Conservation (phyloP, 2,888 invertebrate species). For the Boloria selene region DNA sequence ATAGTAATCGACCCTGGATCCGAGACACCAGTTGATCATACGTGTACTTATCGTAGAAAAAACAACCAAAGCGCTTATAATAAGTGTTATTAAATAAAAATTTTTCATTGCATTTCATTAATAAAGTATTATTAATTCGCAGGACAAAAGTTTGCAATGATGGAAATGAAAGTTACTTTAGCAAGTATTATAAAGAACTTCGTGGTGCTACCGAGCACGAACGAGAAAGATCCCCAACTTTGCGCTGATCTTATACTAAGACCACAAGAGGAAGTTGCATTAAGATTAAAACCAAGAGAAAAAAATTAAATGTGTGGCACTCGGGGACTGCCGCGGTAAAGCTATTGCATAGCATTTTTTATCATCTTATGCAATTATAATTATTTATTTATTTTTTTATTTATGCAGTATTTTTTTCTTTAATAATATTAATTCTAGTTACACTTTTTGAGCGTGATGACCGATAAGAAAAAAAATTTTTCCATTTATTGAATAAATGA, state of each 20-base stretch:
- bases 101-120: background rate
- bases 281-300: conserved; percentile 54
- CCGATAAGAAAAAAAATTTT: no score
- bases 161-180: conserved; percentile 79
- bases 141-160: conserved; percentile 70
- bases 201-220: conserved; percentile 52
- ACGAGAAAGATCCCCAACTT: conserved; percentile 63
- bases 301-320: no score
- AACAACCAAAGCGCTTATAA: no score
- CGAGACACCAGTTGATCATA: background rate
- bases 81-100: no score
- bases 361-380: no score
- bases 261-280: conserved; percentile 61
- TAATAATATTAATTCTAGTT: no score
- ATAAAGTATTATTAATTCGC: background rate
- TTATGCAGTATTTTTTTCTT: no score
- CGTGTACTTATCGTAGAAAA: background rate
- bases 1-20: background rate
- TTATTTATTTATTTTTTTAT: no score
- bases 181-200: conserved; percentile 78
- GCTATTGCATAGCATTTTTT: no score
- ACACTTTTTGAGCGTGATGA: no score
- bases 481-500: no score
- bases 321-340: no score
- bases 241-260: conserved; percentile 71